A percentile compares a stretch with the other conserved stretches of the same genome.
phyloP scores from a whole-genome alignment of 2,797 vertebrate species.

The Eulemur mongoz region DNA sequence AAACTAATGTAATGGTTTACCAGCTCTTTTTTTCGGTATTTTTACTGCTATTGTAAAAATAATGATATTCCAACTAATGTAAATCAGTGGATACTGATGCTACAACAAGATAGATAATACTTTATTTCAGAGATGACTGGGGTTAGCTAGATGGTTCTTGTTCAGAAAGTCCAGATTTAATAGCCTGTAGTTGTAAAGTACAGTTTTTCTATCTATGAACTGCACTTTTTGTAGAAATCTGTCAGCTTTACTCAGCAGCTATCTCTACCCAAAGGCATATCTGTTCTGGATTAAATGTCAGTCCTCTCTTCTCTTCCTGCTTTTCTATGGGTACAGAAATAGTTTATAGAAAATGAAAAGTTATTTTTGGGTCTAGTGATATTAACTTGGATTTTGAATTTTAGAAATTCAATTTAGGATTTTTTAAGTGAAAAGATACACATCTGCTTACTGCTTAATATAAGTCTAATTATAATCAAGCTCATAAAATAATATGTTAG shows the following conservation, averaged over 20 bases:
- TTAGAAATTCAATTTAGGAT: slow-evolving; percentile 46
- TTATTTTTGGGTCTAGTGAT: slow-evolving; percentile 57
- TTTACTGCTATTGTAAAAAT: neutral
- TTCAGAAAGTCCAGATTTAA: slow-evolving; percentile 52
- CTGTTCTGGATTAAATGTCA: slow-evolving; percentile 63
- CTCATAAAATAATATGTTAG: slow-evolving; percentile 52
- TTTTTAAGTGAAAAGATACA: slow-evolving; percentile 3
- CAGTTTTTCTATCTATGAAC: slow-evolving; percentile 21
- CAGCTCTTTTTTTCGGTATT: neutral
- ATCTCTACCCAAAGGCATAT: slow-evolving; percentile 54
- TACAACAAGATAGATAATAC: neutral
- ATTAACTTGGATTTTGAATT: slow-evolving; percentile 60
- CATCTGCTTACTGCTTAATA: slow-evolving; percentile 50
- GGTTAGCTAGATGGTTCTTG: neutral
- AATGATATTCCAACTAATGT: neutral
- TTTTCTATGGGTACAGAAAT: slow-evolving; percentile 48
- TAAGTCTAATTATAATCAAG: slow-evolving; percentile 63
- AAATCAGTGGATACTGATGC: neutral
- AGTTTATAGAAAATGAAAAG: slow-evolving; percentile 48
- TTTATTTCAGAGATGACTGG: slow-evolving; percentile 3
- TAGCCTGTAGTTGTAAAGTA: neutral
- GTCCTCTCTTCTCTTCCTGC: slow-evolving; percentile 21
- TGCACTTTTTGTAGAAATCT: slow-evolving; percentile 24
- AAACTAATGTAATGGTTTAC: neutral
- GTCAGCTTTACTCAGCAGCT: slow-evolving; percentile 56